phyloP scores from a whole-genome alignment of 2,113 vertebrate genomes.

The Mungos mungo region DNA sequence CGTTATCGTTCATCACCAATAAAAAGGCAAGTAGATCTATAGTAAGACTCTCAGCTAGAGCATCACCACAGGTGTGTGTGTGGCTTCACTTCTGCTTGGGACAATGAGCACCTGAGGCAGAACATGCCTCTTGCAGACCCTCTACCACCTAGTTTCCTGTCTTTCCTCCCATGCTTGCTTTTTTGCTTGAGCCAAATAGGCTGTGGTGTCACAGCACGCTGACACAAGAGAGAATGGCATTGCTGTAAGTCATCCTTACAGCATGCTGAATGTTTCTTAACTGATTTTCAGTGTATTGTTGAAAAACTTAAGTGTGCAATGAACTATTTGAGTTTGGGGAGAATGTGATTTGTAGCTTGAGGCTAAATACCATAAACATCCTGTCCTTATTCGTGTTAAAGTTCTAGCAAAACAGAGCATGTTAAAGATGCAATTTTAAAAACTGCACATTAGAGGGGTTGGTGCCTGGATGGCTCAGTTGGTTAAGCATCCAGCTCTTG shows the following conservation, averaged over 20 bases:
- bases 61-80: too few relatives aligned
- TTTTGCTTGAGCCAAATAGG: background rate
- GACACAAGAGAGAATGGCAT: background rate
- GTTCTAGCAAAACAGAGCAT: background rate
- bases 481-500: background rate
- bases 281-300: background rate
- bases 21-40: background rate
- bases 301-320: background rate
- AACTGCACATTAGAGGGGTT: background rate
- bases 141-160: background rate
- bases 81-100: background rate
- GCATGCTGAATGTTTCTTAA: background rate
- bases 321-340: background rate
- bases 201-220: background rate
- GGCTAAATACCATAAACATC: background rate
- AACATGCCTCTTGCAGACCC: fast-evolving
- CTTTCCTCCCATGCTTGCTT: background rate
- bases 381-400: slow-evolving; percentile 10
- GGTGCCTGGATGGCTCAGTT: background rate
- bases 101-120: background rate
- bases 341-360: background rate
- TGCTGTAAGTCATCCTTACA: background rate
- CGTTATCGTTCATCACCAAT: too few relatives aligned
- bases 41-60: background rate
- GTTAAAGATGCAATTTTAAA: background rate